These are phyloP conservation scores for Ficedula albicollis DNA, from an alignment of 2,797 vertebrate species.

Conservation along the genomic window DNA sequence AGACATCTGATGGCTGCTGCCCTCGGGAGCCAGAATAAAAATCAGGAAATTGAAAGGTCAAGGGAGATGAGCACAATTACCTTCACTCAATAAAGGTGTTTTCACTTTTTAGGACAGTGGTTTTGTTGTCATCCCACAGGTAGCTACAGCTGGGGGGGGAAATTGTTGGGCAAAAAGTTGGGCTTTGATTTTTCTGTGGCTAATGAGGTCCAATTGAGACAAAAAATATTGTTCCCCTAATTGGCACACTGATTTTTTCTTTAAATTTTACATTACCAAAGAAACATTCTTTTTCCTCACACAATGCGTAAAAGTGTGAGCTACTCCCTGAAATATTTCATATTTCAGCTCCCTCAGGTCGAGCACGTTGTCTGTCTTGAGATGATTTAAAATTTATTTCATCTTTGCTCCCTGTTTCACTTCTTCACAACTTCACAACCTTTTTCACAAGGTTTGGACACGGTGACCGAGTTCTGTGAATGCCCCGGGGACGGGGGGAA, in stretches of 20 bases:
- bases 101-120: background rate
- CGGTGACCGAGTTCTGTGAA: background rate
- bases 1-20: background rate
- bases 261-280: slow-evolving; percentile 30
- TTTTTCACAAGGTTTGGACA: background rate
- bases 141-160: background rate
- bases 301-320: background rate
- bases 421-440: background rate
- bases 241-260: slow-evolving; percentile 51
- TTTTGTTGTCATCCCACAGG: background rate
- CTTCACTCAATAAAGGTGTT: slow-evolving; percentile 5
- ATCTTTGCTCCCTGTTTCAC: background rate
- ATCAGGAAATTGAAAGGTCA: slow-evolving; percentile 31
- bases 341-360: background rate
- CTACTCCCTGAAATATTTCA: background rate
- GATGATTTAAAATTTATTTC: background rate
- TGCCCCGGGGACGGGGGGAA: background rate
- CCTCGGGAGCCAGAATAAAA: background rate
- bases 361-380: background rate
- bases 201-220: slow-evolving; percentile 18
- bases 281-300: background rate
- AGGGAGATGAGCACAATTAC: slow-evolving; percentile 17
- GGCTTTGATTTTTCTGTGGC: background rate
- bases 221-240: slow-evolving; percentile 49
- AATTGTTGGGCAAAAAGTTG: background rate